phyloP scores from a whole-genome alignment of 2,113 vertebrate species.

The Azemiops feae region DNA sequence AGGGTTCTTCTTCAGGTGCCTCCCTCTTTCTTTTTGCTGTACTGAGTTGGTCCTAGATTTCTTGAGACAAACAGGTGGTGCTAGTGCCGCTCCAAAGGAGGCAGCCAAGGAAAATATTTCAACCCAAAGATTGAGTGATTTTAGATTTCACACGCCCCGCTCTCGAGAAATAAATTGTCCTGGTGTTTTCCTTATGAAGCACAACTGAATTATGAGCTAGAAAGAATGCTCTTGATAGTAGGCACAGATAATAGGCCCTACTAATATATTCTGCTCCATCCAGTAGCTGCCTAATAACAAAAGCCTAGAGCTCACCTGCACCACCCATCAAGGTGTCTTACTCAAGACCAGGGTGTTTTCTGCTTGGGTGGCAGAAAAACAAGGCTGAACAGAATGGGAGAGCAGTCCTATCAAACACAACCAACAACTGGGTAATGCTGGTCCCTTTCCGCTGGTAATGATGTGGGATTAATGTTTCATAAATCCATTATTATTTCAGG shows the following conservation, averaged over 20 bases:
- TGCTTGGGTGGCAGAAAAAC: background rate
- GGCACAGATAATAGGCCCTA: slow-evolving; percentile 34
- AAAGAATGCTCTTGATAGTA: background rate
- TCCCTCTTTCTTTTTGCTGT: background rate
- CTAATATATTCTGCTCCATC: background rate
- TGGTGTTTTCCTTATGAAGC: slow-evolving; percentile 2
- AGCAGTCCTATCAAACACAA: slow-evolving; percentile 4
- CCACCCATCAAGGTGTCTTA: background rate
- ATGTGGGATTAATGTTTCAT: slow-evolving; percentile 3
- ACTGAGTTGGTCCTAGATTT: slow-evolving; percentile 3
- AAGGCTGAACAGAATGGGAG: background rate
- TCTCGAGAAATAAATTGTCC: slow-evolving; percentile 28
- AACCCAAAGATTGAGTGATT: slow-evolving; percentile 60
- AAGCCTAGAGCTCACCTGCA: slow-evolving; percentile 11
- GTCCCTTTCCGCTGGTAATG: slow-evolving; percentile 33
- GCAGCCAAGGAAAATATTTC: slow-evolving; percentile 48
- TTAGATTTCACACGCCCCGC: slow-evolving; percentile 49
- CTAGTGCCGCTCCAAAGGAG: slow-evolving; percentile 58
- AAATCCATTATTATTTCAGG: background rate
- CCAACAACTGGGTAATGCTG: slow-evolving; percentile 21
- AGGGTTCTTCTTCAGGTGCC: background rate
- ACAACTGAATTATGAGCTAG: slow-evolving; percentile 10
- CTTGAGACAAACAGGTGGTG: slow-evolving; percentile 49
- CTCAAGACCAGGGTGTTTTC: fast-evolving
- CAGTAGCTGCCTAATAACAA: slow-evolving; percentile 35